A percentile compares a stretch with the other conserved stretches of the same genome.
Conservation (phyloP, 2,797 vertebrate species). For the Acropternis orthonyx region DNA sequence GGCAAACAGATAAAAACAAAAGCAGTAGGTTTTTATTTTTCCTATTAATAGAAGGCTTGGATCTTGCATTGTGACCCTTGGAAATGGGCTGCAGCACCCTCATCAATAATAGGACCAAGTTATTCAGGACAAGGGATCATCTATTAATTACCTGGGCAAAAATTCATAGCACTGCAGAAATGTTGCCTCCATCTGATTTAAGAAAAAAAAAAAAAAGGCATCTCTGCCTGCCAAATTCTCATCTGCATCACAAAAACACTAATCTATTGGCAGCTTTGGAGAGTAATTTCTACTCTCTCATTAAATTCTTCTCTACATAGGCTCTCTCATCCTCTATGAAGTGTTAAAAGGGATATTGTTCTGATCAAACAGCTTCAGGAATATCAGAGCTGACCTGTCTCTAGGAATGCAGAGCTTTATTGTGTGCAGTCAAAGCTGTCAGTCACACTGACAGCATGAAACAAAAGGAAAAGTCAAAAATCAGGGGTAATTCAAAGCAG, state of each 20-base stretch:
- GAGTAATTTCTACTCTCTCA: background rate
- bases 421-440: background rate
- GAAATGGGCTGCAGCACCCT: background rate
- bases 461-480: background rate
- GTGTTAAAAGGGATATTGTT: background rate
- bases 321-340: background rate
- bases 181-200: background rate
- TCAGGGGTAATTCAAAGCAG: background rate
- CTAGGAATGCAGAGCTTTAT: background rate
- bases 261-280: background rate
- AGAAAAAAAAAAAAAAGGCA: slow-evolving; percentile 14
- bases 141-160: background rate
- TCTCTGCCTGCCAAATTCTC: background rate
- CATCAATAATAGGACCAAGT: background rate
- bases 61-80: background rate
- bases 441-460: background rate
- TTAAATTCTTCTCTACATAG: background rate
- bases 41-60: background rate
- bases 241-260: background rate
- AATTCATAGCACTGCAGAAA: background rate
- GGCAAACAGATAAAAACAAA: background rate
- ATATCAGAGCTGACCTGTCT: background rate
- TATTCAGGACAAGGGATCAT: background rate
- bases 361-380: background rate
- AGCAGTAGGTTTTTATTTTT: background rate